Evolutionary conservation across 1,140 invertebrate species (phyloP).

Genomic region (Halotydeus destructor): DNA sequence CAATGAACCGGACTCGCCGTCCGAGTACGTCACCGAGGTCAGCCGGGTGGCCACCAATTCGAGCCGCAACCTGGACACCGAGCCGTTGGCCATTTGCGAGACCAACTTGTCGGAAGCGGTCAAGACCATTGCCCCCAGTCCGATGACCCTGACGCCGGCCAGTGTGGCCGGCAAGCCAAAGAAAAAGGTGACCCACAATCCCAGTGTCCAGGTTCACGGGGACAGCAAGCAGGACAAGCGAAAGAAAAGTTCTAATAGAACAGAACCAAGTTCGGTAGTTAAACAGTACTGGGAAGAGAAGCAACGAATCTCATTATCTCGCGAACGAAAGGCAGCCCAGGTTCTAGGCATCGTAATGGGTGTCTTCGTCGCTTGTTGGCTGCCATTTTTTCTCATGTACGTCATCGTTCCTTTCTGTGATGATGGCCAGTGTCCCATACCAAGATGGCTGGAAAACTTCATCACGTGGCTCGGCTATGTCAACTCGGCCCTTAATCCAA

Average conservation of each 20-base stretch:
- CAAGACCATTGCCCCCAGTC: slow-evolving; percentile 8
- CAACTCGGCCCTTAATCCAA: slow-evolving; percentile 88
- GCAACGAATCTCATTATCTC: slow-evolving; percentile 71
- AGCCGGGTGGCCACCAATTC: slow-evolving; percentile 5
- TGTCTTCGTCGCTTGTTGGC: slow-evolving; percentile 80
- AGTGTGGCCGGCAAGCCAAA: background rate
- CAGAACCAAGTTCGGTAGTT: slow-evolving; percentile 25
- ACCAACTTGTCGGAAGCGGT: background rate
- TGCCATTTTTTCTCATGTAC: slow-evolving; percentile 90
- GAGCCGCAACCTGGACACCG: slow-evolving; percentile 4
- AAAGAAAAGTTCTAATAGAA: slow-evolving; percentile 1
- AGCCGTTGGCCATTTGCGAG: slow-evolving; percentile 8
- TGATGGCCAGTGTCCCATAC: no score
- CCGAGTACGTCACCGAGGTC: background rate
- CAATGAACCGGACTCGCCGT: background rate
- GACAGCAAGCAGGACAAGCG: background rate
- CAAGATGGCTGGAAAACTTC: no score
- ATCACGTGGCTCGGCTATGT: slow-evolving; percentile 92
- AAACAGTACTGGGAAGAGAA: slow-evolving; percentile 82
- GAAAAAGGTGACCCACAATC: no score
- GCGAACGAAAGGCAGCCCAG: slow-evolving; percentile 70
- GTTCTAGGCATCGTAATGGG: slow-evolving; percentile 76
- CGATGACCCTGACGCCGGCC: background rate
- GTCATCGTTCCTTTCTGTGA: slow-evolving; percentile 73
- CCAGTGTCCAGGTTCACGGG: background rate